Evolutionary conservation across 2,797 vertebrate genomes (phyloP), one percentile per base, ranked within the genome.

Genomic region (Danio aesculapii): DNA sequence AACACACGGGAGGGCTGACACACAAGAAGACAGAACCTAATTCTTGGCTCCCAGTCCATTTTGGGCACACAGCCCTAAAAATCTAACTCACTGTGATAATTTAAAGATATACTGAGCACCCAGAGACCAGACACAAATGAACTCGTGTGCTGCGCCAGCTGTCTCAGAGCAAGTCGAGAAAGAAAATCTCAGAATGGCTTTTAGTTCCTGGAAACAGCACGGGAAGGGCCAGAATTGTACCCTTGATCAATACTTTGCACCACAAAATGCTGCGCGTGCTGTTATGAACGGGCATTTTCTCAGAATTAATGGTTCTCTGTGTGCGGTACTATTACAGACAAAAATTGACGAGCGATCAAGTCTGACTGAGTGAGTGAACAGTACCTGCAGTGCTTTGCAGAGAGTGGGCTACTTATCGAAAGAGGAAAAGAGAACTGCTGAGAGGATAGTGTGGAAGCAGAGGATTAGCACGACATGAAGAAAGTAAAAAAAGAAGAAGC

Each of bases 1-100:
- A 93, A 93, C 89, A 88, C 93, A 91, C 89, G 46, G 85, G 92
- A 91, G 91, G 90, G 86, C 87, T 86, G 88, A 89, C 92, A 91
- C 92, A 92, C 75, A 83, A 85, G 82, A 84, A 79, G 88, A 90
- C 88, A 90, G 87, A 91, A 92, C 88, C 86, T 85, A 87, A 86
- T 78, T 84, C 88, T 90, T 87, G 11, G 83, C 85, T 92, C 84
- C 79, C 84, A 86, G 81, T 81, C 75, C 85, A 83, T 52, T 68
- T 52, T 47, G 81, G 84, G 76, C 86, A 87, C 82, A 66, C 83
- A 86, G 71, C 78, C 85, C 84, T 81, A 72, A 82, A 79, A 74
- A 82, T 88, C 61, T 1, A 62, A 58, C 19, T 64, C 30, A 0
- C 21, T 53, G 44, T 62, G 44, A 39, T 8, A 6, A 52, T 68